phyloP scores from a whole-genome alignment of 35 echinoderm and acorn worm genomes.

The Lytechinus variegatus region DNA sequence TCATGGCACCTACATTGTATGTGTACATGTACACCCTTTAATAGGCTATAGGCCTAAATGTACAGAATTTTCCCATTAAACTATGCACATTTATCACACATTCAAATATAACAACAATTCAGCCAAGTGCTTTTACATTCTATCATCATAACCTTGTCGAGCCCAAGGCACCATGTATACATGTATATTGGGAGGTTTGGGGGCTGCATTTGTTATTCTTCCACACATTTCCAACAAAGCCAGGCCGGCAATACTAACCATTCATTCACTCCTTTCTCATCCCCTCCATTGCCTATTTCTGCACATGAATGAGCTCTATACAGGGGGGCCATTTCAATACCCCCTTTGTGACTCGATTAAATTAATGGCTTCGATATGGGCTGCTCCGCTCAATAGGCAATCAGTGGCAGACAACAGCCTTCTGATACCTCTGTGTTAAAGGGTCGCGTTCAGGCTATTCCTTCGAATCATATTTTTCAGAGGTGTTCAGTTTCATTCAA shows the following conservation, averaged over 20 bases:
- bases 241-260: background rate
- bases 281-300: background rate
- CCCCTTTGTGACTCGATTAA: constrained; percentile 11
- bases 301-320: background rate
- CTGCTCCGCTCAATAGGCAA: background rate
- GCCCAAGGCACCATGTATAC: background rate
- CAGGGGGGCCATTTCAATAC: background rate
- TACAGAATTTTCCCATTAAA: background rate
- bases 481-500: too few species aligned
- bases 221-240: background rate
- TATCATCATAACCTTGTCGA: background rate
- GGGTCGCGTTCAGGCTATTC: too few species aligned
- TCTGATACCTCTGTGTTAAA: background rate
- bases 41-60: background rate
- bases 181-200: background rate
- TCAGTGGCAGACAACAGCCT: background rate
- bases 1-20: too few species aligned
- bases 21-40: too few species aligned
- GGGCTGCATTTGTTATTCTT: constrained; percentile 10
- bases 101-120: background rate
- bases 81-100: background rate
- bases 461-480: too few species aligned
- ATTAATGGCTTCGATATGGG: background rate
- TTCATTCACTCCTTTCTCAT: background rate
- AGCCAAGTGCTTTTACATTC: background rate